A percentile compares a stretch with the other conserved stretches of the same genome.
Conservation (phyloP, 2,888 invertebrate species). For the Stictocephala bisonia region DNA sequence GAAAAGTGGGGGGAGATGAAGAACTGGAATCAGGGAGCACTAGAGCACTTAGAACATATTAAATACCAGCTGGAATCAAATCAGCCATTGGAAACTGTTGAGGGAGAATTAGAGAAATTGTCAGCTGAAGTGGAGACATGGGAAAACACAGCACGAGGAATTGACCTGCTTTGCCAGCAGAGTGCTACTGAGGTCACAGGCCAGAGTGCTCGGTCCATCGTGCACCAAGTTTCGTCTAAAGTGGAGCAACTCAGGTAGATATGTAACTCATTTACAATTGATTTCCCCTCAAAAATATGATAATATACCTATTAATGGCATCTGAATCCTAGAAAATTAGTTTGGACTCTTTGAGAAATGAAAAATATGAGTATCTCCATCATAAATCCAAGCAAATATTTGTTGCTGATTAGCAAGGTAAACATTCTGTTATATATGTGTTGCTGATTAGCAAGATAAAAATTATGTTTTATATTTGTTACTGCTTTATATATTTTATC, state of each 20-base stretch:
- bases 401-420: too few relatives aligned
- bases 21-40: constrained; percentile 83
- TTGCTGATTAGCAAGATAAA: too few relatives aligned
- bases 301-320: too few relatives aligned
- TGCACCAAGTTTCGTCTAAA: constrained; percentile 43
- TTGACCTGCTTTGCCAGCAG: constrained; percentile 66
- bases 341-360: too few relatives aligned
- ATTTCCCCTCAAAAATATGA: too few relatives aligned
- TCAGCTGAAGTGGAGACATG: constrained; percentile 75
- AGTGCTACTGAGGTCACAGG: constrained; percentile 38
- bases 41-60: constrained; percentile 81
- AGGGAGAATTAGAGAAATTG: constrained; percentile 75
- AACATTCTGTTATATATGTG: too few relatives aligned
- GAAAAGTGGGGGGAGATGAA: constrained; percentile 87
- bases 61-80: constrained; percentile 81
- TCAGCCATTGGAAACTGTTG: constrained; percentile 62
- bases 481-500: too few relatives aligned
- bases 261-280: too few relatives aligned
- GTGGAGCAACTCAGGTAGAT: constrained; percentile 44
- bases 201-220: constrained; percentile 37
- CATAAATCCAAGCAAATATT: too few relatives aligned
- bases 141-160: constrained; percentile 75
- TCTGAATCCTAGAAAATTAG: too few relatives aligned
- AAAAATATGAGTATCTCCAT: too few relatives aligned
- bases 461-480: too few relatives aligned